Evolutionary conservation across 2,797 vertebrate species (phyloP).

Genomic region (Amazonetta brasiliensis): DNA sequence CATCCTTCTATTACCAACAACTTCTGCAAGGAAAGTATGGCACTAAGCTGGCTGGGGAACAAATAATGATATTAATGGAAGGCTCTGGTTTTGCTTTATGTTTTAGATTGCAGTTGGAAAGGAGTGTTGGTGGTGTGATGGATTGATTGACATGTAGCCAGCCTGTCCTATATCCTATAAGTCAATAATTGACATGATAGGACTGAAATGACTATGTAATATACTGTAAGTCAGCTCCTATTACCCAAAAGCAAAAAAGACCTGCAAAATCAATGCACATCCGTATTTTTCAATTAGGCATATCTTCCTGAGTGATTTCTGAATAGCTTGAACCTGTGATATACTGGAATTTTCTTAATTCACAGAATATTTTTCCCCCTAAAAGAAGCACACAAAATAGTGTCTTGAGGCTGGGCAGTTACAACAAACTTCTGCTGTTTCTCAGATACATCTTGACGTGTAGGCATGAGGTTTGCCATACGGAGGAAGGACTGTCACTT

Average conservation of each 20-base stretch:
- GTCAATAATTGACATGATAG: conserved; percentile 1
- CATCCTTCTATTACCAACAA: background rate
- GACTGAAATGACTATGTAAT: conserved; percentile 43
- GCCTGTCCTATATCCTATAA: conserved; percentile 5
- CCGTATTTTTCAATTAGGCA: background rate
- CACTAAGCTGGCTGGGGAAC: background rate
- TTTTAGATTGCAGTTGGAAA: conserved; percentile 15
- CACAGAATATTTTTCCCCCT: background rate
- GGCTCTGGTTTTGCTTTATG: conserved; percentile 14
- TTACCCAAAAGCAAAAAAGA: background rate
- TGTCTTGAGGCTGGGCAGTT: background rate
- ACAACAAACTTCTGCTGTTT: background rate
- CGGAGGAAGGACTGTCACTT: background rate
- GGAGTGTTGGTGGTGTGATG: conserved; percentile 10
- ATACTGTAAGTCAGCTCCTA: conserved; percentile 32
- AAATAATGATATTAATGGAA: conserved; percentile 30
- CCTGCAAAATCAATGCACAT: background rate
- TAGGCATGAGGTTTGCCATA: background rate
- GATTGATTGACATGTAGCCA: conserved; percentile 38
- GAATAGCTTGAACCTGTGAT: background rate
- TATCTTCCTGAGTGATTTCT: background rate
- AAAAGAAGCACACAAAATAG: background rate
- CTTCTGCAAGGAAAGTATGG: background rate
- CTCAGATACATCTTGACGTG: background rate
- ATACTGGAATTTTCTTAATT: background rate